Base-by-base conservation (phyloP, 2,888 invertebrate genomes). In the Polyommatus iphigenia region DNA sequence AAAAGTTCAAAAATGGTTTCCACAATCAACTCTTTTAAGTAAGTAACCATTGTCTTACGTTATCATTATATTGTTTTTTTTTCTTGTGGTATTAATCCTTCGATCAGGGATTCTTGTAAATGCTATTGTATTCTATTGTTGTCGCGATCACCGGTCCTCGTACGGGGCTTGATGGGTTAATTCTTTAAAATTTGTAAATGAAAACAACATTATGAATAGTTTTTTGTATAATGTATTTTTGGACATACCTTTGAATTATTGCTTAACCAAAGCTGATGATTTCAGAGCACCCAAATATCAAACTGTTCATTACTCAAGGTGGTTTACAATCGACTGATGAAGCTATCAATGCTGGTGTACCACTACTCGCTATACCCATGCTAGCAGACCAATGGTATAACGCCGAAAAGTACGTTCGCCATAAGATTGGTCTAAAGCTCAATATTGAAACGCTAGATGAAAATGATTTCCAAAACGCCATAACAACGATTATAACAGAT, bases 291-390 rank as follows among this genome's bases (percentile, higher is more conserved):
- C 88, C 88, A n/a, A 94, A 94, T 76, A 80, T 94, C 0, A 94
- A 92, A 79, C 77, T 91, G 1, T 94, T 94, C 78, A 88, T 93
- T 71, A 91, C 90, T 0, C 94, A 93, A 87, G 91, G 91, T 75
- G 94, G 94, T 3, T 80, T 91, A 2, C 92, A 93, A 77, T 93
- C 93, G 0, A 85, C 89, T 0, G 90, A 91, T 32, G 93, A 94
- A 80, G 88, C 92, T 1, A 86, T 93, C 18, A 85, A 84, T 29
- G 88, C 88, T 3, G 88, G 87, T 62, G 89, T 91, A 0, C 92
- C 93, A 2, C 79, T 93, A 1, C 83, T 93, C 8, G 91, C 87
- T 7, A 80, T 93, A 57, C 91, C 91, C 8, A 88, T 92, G 83
- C 81, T 89, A 15, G 88, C 85, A 0, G 93, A 94, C 80, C 92